Evolutionary conservation across 2,888 invertebrate species (phyloP), one percentile per base, ranked within the genome.

Genomic region (Biston stratarius): DNA sequence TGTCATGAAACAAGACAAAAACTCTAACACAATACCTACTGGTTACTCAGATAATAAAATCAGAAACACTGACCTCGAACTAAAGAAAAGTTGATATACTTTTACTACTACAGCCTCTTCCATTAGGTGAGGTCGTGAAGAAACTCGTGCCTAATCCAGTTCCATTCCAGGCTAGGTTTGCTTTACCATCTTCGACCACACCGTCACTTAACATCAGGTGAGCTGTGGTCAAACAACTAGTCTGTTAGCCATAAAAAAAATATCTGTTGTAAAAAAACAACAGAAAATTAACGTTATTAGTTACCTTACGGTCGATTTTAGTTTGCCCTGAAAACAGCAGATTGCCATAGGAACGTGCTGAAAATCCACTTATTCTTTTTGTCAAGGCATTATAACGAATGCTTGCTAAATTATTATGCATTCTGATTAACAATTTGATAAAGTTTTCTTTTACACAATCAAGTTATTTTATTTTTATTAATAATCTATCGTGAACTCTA

Each of bases 401-500:
- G 77, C 82, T 85, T 44, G 84, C 69, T 61, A 87, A 70, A 71
- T 83, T 83, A 48, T 77, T 85, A 75, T 79, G 85, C 93, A 93
- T 93, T 77, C 78, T 88, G 74, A 64, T 61, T 56, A 72, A 70
- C 70, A 75, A 66, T 73, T 45, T 42, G 75, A 79, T 79, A 71
- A 78, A 77, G 77, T 81, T 77, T 83, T 84, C 74, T 80, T n/a
- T 77, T 72, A 77, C 69, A 80, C 82, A 83, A 77, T 74, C 71
- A 69, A 65, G 65, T 74, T 70, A 80, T 74, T 81, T 86, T 88
- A 91, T 89, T 89, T 80, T 61, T 69, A 70, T 63, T 83, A 93
- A 92, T 93, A 93, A 93, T 93, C 92, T 83, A 92, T 79, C 86
- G 71, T 92, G 92, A 93, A 91, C 93, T 89, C 74, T 55, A 55